Conservation (phyloP, 2,797 vertebrate species). For the Helarctos malayanus region DNA sequence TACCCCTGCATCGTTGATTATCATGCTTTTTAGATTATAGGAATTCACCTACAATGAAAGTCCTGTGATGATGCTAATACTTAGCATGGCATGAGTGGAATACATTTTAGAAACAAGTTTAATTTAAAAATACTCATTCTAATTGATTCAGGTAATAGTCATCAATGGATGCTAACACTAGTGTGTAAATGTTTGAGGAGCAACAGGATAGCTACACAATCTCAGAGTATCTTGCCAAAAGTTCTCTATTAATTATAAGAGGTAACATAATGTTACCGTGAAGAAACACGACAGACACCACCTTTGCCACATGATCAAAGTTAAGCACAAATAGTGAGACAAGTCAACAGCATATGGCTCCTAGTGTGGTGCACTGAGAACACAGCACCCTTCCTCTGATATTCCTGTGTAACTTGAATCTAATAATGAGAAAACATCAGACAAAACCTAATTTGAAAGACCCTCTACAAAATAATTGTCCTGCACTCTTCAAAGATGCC, state of each 20-base stretch:
- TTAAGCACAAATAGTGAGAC: neutral
- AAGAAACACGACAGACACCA: neutral
- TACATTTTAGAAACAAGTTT: conserved; percentile 25
- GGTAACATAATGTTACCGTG: neutral
- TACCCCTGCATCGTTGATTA: neutral
- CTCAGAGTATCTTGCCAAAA: neutral
- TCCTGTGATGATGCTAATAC: neutral
- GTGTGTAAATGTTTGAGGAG: neutral
- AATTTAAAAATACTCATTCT: conserved; percentile 38
- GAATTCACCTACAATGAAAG: conserved; percentile 38
- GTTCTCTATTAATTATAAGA: conserved; percentile 23
- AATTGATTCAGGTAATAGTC: neutral
- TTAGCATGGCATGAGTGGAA: neutral
- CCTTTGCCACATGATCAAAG: neutral
- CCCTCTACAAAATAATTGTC: neutral
- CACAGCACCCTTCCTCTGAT: neutral
- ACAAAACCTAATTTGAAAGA: conserved; percentile 20
- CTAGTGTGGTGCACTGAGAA: neutral
- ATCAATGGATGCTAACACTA: conserved; percentile 12
- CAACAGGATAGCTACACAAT: neutral
- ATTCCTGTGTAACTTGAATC: neutral
- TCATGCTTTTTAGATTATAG: neutral
- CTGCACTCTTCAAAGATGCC: neutral
- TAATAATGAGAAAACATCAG: conserved; percentile 29
- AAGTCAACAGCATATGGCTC: neutral